Conservation (phyloP, 2,797 vertebrate species). For the Periparus ater region DNA sequence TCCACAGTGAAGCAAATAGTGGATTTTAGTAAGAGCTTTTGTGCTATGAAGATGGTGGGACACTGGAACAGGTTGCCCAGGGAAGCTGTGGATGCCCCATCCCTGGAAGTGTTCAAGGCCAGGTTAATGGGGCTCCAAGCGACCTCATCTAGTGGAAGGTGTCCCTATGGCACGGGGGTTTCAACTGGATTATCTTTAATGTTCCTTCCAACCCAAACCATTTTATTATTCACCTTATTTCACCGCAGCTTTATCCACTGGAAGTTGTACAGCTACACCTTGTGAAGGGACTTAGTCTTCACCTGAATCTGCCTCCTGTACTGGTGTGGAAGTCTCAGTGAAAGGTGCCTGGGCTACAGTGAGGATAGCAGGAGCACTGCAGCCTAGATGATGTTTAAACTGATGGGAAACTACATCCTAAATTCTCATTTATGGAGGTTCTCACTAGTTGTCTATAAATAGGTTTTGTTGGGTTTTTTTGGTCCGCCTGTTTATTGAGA, state of each 20-base stretch:
- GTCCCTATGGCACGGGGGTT: not conserved
- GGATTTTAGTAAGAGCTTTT: not conserved
- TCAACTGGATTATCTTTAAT: not conserved
- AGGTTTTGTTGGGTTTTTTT: not conserved
- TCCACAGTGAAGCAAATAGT: not conserved
- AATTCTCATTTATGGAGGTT: not conserved
- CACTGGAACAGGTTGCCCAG: not conserved
- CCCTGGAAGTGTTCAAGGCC: not conserved
- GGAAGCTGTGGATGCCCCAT: not conserved
- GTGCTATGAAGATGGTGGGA: not conserved
- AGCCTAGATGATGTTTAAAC: not conserved
- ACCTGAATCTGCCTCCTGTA: too few species aligned
- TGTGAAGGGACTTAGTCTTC: not conserved
- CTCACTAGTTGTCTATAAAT: not conserved
- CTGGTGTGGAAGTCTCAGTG: not conserved
- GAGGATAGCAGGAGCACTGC: not conserved
- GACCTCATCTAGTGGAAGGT: not conserved
- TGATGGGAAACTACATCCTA: not conserved
- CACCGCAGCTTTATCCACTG: not conserved
- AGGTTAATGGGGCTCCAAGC: not conserved
- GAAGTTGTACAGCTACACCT: not conserved
- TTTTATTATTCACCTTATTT: not conserved
- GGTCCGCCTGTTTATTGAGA: not conserved
- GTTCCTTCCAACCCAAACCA: not conserved
- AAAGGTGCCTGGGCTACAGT: not conserved